Conservation (phyloP, 2,113 vertebrate genomes). For the Charina bottae region DNA sequence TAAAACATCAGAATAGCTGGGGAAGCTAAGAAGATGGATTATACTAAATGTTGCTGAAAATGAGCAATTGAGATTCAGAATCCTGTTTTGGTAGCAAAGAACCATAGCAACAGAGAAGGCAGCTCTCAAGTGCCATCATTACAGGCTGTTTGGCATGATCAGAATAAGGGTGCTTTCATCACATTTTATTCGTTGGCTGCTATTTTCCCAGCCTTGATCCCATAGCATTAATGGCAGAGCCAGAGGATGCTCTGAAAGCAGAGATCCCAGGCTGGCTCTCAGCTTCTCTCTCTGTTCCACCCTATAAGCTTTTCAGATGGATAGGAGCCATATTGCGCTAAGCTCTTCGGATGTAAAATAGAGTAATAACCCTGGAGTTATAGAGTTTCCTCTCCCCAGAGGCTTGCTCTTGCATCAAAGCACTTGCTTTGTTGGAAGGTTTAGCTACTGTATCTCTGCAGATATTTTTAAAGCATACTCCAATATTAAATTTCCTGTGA, state of each 20-base stretch:
- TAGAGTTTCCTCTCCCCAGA: neutral
- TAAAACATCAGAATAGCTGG: neutral
- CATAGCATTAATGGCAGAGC: neutral
- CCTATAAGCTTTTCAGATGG: neutral
- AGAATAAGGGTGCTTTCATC: neutral
- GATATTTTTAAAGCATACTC: neutral
- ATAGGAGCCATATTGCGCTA: neutral
- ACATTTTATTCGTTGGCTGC: neutral
- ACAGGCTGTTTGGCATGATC: neutral
- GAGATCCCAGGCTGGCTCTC: neutral
- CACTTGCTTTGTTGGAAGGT: neutral
- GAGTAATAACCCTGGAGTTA: neutral
- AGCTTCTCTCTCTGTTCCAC: neutral
- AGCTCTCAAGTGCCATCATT: neutral
- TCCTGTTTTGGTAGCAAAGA: neutral
- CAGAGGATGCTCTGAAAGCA: neutral
- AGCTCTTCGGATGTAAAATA: neutral
- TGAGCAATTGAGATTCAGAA: neutral
- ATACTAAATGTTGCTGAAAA: neutral
- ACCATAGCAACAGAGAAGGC: slow-evolving; percentile 7
- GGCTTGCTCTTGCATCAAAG: neutral
- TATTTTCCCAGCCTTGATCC: neutral
- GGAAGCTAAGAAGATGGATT: neutral
- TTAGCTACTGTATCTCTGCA: neutral
- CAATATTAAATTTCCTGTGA: neutral